Evolutionary conservation across 2,888 invertebrate species (phyloP).

Genomic region (Leucozona laternaria): DNA sequence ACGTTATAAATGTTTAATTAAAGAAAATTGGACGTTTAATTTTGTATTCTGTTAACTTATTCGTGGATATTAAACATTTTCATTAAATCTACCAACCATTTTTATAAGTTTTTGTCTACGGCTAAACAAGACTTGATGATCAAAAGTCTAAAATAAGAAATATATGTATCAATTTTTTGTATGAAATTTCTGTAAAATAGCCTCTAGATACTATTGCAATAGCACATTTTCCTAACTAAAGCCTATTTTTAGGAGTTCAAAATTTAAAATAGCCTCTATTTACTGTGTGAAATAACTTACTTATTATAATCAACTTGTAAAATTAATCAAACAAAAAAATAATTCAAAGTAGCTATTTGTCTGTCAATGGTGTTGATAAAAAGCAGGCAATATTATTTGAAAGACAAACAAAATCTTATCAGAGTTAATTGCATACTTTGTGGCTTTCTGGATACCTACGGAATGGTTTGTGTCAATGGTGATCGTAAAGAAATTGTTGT

Average conservation of each 20-base stretch:
- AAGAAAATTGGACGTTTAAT: slow-evolving; percentile 1
- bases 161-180: no score
- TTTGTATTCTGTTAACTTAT: background rate
- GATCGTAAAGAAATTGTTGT: background rate
- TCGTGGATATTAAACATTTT: background rate
- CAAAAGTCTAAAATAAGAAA: no score
- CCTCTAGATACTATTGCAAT: no score
- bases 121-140: no score
- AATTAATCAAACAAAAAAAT: no score
- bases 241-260: no score
- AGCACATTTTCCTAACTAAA: no score
- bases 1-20: slow-evolving; percentile 5
- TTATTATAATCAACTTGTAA: no score
- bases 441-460: background rate
- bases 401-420: background rate
- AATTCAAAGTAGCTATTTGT: no score
- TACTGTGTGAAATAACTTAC: no score
- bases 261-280: no score
- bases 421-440: slow-evolving; percentile 22
- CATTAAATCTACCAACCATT: background rate
- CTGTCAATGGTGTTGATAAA: background rate
- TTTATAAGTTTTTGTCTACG: background rate
- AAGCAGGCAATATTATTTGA: background rate
- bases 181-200: no score
- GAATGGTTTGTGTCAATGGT: background rate